phyloP scores from a whole-genome alignment of 2,797 vertebrate genomes.

The Balearica regulorum region DNA sequence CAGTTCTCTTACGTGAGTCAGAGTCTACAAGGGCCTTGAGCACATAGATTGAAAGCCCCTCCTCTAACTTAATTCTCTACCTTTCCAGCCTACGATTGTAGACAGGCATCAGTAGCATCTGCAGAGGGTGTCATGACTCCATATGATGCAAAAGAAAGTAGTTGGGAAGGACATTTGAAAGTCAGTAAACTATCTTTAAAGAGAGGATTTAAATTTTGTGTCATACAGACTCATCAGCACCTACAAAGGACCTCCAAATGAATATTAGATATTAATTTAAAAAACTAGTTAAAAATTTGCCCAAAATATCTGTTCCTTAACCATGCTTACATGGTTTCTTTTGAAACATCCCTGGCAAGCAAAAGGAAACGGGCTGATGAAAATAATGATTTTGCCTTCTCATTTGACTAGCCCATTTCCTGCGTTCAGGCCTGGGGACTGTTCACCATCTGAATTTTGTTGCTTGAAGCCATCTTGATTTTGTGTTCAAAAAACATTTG shows the following conservation, averaged over 20 bases:
- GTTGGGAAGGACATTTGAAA: background rate
- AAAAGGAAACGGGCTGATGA: background rate
- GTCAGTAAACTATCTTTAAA: background rate
- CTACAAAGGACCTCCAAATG: background rate
- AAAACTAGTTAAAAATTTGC: background rate
- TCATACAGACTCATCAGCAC: background rate
- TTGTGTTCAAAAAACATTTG: background rate
- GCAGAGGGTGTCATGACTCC: background rate
- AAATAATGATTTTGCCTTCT: background rate
- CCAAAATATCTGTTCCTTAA: background rate
- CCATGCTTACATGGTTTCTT: background rate
- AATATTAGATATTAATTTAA: background rate
- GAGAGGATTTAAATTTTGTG: background rate
- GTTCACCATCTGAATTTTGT: background rate
- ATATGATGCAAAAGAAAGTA: background rate
- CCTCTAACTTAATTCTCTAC: background rate
- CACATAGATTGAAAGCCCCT: background rate
- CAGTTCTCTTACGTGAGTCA: background rate
- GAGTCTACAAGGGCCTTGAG: background rate
- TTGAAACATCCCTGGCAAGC: background rate
- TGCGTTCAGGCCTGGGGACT: background rate
- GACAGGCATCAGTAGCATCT: background rate
- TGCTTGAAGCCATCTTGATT: background rate
- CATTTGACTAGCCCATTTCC: background rate
- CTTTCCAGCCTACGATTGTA: background rate